Evolutionary conservation across 2,113 vertebrate genomes (phyloP), one percentile per base, ranked within the genome.

Genomic region (Ictalurus furcatus): DNA sequence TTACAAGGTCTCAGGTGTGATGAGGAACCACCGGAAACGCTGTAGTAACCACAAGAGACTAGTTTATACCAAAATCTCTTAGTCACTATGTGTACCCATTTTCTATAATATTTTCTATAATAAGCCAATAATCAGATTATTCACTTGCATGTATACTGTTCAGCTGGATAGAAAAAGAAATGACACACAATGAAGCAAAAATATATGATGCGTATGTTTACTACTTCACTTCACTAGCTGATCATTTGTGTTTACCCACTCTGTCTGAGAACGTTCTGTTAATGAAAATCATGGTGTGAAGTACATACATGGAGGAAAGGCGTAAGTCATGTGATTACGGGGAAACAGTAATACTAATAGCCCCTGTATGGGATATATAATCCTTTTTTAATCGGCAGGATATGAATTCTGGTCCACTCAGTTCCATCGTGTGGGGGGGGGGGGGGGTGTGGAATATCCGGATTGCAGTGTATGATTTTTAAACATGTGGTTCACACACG

Each of bases 401-500:
- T 48, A 81, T 79, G 25, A 23, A 65, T 54, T 44, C n/a, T 56
- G 65, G 59, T 12, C 12, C 5, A 14, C 52, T 56, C 65, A 14
- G 11, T 65, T 23, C 28, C 30, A 1, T 4, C 17, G 69, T 73
- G 69, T 37, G 69, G 19, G 40, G 40, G 28, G 6, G 34, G 34
- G 34, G 34, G 34, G 34, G 34, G n/a, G n/a, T n/a, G 28, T 37
- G 30, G n/a, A 34, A 37, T 52, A 13, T 73, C 34, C 48, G 58
- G 71, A 71, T 63, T 63, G 48, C 54, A 80, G 67, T 87, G 54
- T 28, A 87, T 76, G 25, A 52, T 82, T 52, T 88, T 76, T 61
- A 76, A 87, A n/a, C 73, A 59, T 74, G 65, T 87, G 73, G 69
- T 82, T 40, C 85, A 79, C 48, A 69, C 34, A 81, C 14, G 28